Evolutionary conservation across 2,113 vertebrate species (phyloP).

Genomic region (Rhagologus leucostigma): DNA sequence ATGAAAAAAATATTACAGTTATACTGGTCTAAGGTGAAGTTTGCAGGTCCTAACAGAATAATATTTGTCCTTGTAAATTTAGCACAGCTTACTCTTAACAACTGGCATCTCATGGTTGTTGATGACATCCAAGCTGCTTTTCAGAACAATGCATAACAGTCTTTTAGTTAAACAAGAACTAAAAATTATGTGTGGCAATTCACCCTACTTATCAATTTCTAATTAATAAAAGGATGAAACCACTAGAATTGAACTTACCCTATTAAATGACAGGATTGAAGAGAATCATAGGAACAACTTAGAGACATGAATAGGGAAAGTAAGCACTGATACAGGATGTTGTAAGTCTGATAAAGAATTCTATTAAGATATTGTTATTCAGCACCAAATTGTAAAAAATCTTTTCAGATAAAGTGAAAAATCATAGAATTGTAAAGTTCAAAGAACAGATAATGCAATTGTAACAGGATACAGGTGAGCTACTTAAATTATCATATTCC

Average conservation of each 20-base stretch:
- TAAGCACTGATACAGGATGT: not conserved
- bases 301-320: not conserved
- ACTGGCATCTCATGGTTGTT: not conserved
- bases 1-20: not conserved
- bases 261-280: not conserved
- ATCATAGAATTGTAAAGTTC: constrained; percentile 33
- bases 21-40: not conserved
- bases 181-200: not conserved
- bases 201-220: not conserved
- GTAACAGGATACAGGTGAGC: constrained; percentile 56
- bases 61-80: not conserved
- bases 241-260: not conserved
- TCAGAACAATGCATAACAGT: not conserved
- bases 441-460: constrained; percentile 43
- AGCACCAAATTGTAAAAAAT: constrained; percentile 34
- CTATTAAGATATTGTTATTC: constrained; percentile 19
- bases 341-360: not conserved
- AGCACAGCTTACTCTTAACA: not conserved
- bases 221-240: constrained; percentile 5
- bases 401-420: constrained; percentile 16
- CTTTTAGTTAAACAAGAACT: not conserved
- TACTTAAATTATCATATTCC: constrained; percentile 61
- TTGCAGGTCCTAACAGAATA: not conserved
- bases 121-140: not conserved
- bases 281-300: not conserved